Evolutionary conservation across 2,888 invertebrate species (phyloP), one percentile per base, ranked within the genome.

Genomic region (Xestia c-nigrum): DNA sequence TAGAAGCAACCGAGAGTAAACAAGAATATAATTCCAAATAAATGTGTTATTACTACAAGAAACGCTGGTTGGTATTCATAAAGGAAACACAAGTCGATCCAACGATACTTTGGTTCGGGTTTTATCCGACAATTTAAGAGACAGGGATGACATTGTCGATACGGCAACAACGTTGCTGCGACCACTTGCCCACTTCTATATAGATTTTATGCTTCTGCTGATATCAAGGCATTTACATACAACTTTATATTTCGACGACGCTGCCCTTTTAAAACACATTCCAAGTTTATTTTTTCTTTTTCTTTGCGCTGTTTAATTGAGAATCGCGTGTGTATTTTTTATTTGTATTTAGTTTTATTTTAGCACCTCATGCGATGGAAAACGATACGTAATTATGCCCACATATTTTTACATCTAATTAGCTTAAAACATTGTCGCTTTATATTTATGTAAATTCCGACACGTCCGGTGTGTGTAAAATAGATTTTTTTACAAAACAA

Each of bases 81-180:
- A 88, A 85, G 81, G 84, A 81, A 87, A 64, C 78, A 80, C 74
- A 81, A 85, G 89, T 87, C 90, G 88, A 88, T 85, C 80, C 87
- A 80, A 80, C 73, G 84, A 85, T 83, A 74, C 78, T 79, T 7
- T 24, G 46, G 76, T 83, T 77, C 81, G 84, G 83, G 87, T 84
- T 90, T 94, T 92, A 94, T 92, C 91, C 89, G 87, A 91, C 91
- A 90, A 93, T 94, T 94, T 94, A 95, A 89, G 93, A 92, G 94
- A 94, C 94, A 93, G 85, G 87, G 67, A 84, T 74, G 84, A 92
- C 91, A 89, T 89, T 92, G 91, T 92, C 85, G 85, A 88, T 89
- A 84, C 84, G 91, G 91, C 83, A 72, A 82, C 84, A 81, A 76
- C 70, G 85, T 86, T 89, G 88, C 88, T 80, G 46, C 83, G 83